Percentiles rank a stretch among this genome's conserved stretches.
Conservation (phyloP, 1,140 invertebrate genomes). For the Drosophila orena region DNA sequence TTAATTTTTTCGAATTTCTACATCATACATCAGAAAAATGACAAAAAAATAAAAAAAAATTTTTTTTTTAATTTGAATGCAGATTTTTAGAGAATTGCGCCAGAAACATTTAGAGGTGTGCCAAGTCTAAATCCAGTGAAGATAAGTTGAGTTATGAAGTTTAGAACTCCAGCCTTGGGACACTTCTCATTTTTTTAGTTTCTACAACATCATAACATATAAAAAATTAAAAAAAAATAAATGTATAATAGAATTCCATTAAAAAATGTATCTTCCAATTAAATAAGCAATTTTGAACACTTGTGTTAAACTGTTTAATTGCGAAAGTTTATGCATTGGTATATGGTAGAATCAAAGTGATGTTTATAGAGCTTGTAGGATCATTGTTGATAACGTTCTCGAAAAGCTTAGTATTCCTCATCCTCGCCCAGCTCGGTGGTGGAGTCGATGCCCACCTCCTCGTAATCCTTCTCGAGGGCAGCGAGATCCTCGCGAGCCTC, state of each 20-base stretch:
- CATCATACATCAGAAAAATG: too few species aligned
- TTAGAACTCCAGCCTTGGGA: too few species aligned
- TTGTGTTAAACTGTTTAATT: constrained; percentile 32
- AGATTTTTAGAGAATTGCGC: too few species aligned
- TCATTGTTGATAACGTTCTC: not conserved
- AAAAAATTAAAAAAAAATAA: too few species aligned
- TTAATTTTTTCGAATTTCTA: too few species aligned
- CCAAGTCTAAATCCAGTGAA: too few species aligned
- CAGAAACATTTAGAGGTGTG: too few species aligned
- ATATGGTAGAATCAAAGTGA: constrained; percentile 14
- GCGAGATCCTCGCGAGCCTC: constrained; percentile 95
- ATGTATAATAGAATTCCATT: not conserved
- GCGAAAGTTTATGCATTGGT: constrained; percentile 1
- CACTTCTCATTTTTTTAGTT: too few species aligned
- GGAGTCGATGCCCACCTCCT: constrained; percentile 92
- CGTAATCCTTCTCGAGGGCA: constrained; percentile 93
- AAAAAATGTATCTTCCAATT: not conserved
- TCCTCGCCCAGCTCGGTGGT: constrained; percentile 90
- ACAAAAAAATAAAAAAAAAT: too few species aligned
- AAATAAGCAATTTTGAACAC: not conserved
- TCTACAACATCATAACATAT: too few species aligned
- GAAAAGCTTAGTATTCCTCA: constrained; percentile 88
- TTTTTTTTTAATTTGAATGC: too few species aligned
- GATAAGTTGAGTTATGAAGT: too few species aligned
- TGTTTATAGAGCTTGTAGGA: constrained; percentile 2